Conservation (phyloP, 2,888 invertebrate species). For the Dasypogon diadema region DNA sequence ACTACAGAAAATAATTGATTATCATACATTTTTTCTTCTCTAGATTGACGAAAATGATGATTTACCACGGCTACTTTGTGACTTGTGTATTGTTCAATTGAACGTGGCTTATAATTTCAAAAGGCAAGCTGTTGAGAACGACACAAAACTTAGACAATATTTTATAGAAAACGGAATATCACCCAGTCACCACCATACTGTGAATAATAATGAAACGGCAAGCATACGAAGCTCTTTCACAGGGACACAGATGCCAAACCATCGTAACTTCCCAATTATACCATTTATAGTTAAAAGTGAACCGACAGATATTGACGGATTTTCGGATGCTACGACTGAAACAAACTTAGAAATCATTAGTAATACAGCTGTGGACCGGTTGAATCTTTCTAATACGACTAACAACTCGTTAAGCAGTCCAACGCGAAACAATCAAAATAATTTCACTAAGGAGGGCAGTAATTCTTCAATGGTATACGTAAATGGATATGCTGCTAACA, state of each 20-base stretch:
- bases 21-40: conserved; percentile 35
- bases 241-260: not conserved
- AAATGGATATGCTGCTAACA: conserved; percentile 9
- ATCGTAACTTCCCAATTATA: conserved; percentile 46
- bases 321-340: conserved; percentile 53
- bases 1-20: not conserved
- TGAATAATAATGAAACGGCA: not conserved
- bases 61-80: conserved; percentile 57
- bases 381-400: conserved; percentile 30
- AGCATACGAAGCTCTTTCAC: conserved; percentile 39
- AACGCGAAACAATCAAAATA: not conserved
- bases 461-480: conserved; percentile 49
- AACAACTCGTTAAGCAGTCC: not conserved
- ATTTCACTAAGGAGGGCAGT: not conserved
- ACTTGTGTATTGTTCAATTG: conserved; percentile 58
- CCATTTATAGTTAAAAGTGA: conserved; percentile 55
- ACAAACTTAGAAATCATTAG: conserved; percentile 44
- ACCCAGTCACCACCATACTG: conserved; percentile 5
- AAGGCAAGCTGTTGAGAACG: conserved; percentile 57
- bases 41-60: conserved; percentile 59
- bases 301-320: conserved; percentile 52
- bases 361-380: conserved; percentile 3
- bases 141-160: conserved; percentile 58
- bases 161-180: conserved; percentile 58
- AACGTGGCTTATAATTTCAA: conserved; percentile 59